Evolutionary conservation across 2,888 invertebrate genomes (phyloP), one percentile per base, ranked within the genome.

Genomic region (Drosophila pegasa): DNA sequence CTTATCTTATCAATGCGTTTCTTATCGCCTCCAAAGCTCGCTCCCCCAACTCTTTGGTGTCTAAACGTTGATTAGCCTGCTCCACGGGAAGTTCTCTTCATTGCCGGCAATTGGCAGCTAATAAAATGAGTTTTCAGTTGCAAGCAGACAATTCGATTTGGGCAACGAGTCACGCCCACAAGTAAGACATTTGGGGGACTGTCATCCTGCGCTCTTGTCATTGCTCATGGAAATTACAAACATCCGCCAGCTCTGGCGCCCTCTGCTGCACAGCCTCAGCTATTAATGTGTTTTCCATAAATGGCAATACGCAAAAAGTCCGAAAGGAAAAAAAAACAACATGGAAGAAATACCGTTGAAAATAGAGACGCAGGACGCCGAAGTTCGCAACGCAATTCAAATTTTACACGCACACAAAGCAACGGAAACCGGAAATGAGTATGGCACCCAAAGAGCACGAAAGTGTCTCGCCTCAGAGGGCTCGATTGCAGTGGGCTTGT

Each of bases 371-470:
- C 35, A 75, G 54, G 55, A 67, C 63, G 82, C 65, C 67, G 70
- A 77, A 75, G 41, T 87, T 71, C 65, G 79, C 75, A 78, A 76
- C 77, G 77, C 83, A 88, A 77, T 89, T 89, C 87, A 83, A 89
- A 83, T 87, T 77, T 85, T 75, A 59, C 75, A 83, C 89, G 84
- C 80, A 88, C 89, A 80, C 88, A 87, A 83, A 88, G 87, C 71
- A 83, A 75, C 89, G 89, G 90, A 90, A 90, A 82, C 88, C 88
- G 90, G 91, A 90, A 89, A 90, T 91, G 90, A 81, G 88, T 80
- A 89, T 89, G 84, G 84, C 83, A 78, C 70, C 80, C 83, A 65
- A 64, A 69, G 75, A 74, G 75, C 59, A 66, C 73, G 47, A 38
- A 62, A 74, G 58, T 72, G 73, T 51, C 37, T 57, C 57, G 54